Percentiles rank a stretch among this genome's conserved stretches.
These are phyloP conservation scores for Netelia melanura DNA, from an alignment of 2,888 invertebrate genomes.

Conservation along the genomic window DNA sequence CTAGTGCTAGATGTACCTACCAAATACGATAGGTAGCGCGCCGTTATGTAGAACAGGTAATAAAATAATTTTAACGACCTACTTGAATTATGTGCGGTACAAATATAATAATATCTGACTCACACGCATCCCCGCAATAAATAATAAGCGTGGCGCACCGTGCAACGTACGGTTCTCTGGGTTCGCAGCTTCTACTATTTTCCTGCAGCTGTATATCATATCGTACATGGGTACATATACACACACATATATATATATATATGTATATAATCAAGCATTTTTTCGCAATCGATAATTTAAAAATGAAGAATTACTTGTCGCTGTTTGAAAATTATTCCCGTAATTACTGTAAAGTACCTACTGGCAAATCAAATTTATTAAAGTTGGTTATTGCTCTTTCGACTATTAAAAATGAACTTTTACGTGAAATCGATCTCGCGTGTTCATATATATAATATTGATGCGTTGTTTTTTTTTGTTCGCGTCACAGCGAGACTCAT, in stretches of 20 bases:
- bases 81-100: slow-evolving; percentile 83
- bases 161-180: slow-evolving; percentile 50
- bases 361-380: not conserved
- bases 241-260: not conserved
- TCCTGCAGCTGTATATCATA: slow-evolving; percentile 31
- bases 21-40: slow-evolving; percentile 26
- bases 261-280: not conserved
- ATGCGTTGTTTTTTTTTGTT: too few species aligned
- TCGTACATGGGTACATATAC: not conserved
- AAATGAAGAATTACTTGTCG: not conserved
- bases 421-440: not conserved
- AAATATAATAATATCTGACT: slow-evolving; percentile 82
- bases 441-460: not conserved
- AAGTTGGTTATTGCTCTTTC: not conserved
- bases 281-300: not conserved
- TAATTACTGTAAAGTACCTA: too few species aligned
- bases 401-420: not conserved
- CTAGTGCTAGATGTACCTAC: slow-evolving; percentile 44
- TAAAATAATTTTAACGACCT: slow-evolving; percentile 83
- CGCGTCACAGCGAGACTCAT: too few species aligned
- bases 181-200: slow-evolving; percentile 44
- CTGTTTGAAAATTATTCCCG: too few species aligned
- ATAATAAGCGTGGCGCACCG: slow-evolving; percentile 74
- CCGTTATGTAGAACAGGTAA: slow-evolving; percentile 79
- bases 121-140: slow-evolving; percentile 82